Percentiles rank a stretch among this genome's conserved stretches.
Evolutionary conservation across 1,140 invertebrate species (phyloP).

Genomic region (Dufourea novaeangliae): DNA sequence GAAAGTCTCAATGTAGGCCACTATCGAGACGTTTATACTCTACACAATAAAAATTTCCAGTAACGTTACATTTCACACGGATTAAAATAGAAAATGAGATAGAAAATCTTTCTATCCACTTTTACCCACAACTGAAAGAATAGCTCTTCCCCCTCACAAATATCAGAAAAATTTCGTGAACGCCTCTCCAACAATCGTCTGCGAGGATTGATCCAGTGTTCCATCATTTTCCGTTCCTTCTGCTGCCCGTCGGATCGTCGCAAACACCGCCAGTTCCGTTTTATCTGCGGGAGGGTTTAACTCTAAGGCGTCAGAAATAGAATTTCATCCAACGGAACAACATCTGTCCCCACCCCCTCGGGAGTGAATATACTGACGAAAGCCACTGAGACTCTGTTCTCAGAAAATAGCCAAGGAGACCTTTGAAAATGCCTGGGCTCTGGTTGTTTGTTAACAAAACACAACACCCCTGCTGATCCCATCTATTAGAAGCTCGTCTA

Average conservation of each 20-base stretch:
- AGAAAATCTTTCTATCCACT: too few species aligned
- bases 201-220: background rate
- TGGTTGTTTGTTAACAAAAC: conserved; percentile 49
- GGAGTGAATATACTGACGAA: background rate
- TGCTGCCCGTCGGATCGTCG: background rate
- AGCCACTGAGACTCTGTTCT: too few species aligned
- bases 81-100: too few species aligned
- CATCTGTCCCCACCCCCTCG: background rate
- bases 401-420: conserved; percentile 24
- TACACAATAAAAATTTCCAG: too few species aligned
- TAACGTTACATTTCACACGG: too few species aligned
- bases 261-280: background rate
- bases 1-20: too few species aligned
- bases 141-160: too few species aligned
- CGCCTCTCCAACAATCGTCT: background rate
- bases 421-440: conserved; percentile 36
- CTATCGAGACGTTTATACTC: too few species aligned
- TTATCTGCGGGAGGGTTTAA: conserved; percentile 19
- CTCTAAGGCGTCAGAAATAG: conserved; percentile 38
- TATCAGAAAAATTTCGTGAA: too few species aligned
- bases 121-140: too few species aligned
- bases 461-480: conserved; percentile 23
- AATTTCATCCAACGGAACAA: conserved; percentile 7
- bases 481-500: conserved; percentile 45
- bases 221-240: too few species aligned